These are phyloP conservation scores for Phrynocephalus vlangalii DNA, from an alignment of 2,797 vertebrate genomes.

Conservation along the genomic window DNA sequence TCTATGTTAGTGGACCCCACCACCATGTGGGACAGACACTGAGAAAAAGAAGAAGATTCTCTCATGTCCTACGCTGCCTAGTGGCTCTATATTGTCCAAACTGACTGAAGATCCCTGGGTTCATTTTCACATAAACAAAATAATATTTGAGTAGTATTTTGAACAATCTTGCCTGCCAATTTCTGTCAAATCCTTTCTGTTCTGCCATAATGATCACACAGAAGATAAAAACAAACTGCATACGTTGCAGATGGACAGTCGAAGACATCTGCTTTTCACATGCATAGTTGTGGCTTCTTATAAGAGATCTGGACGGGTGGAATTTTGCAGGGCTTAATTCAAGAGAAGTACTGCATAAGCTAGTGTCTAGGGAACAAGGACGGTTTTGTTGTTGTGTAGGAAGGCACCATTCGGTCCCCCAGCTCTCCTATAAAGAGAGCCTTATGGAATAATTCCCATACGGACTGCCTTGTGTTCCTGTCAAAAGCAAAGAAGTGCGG, in stretches of 20 bases:
- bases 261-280: not conserved
- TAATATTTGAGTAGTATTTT: not conserved
- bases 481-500: not conserved
- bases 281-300: not conserved
- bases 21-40: too few species aligned
- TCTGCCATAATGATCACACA: not conserved
- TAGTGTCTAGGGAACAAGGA: not conserved
- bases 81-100: not conserved
- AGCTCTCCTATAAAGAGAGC: not conserved
- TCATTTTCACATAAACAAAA: not conserved
- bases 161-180: not conserved
- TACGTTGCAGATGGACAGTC: not conserved
- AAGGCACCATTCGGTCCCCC: not conserved
- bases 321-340: not conserved
- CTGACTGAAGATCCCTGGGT: not conserved
- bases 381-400: not conserved
- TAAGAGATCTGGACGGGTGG: not conserved
- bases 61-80: not conserved
- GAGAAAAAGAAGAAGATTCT: too few species aligned
- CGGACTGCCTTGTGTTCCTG: not conserved
- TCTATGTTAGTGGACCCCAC: not conserved
- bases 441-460: not conserved
- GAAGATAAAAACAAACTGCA: not conserved
- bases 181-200: not conserved
- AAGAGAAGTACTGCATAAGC: not conserved